A percentile compares a stretch with the other conserved stretches of the same genome.
These are phyloP conservation scores for Melanaphis sacchari DNA, from an alignment of 1,140 invertebrate species.

Conservation along the genomic window DNA sequence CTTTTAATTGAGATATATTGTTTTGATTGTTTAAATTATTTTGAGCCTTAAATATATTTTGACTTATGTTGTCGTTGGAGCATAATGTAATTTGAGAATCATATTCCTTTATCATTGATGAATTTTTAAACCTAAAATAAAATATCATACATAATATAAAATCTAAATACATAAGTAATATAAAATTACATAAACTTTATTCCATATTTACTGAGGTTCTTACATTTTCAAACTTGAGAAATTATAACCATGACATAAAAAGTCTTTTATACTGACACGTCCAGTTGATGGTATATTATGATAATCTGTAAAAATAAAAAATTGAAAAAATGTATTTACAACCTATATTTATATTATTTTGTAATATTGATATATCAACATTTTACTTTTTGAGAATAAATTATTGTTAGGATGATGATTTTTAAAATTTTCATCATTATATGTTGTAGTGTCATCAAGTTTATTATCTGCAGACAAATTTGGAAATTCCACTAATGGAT, in stretches of 20 bases:
- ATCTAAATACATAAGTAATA: neutral
- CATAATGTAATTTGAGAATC: neutral
- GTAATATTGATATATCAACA: neutral
- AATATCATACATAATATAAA: neutral
- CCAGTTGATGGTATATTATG: neutral
- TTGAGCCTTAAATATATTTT: neutral
- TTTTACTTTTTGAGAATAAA: neutral
- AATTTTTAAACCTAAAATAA: neutral
- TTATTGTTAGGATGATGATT: neutral
- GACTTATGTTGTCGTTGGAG: neutral
- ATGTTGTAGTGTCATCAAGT: neutral
- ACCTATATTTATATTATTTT: neutral
- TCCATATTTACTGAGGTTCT: neutral
- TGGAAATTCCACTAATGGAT: neutral
- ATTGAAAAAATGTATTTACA: neutral
- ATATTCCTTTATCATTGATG: neutral
- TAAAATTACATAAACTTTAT: neutral
- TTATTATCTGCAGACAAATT: neutral
- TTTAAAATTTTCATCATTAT: neutral
- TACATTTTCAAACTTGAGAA: neutral
- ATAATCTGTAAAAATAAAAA: neutral
- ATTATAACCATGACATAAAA: neutral
- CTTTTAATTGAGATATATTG: neutral
- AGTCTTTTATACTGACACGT: constrained; percentile 6
- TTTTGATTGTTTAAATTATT: neutral